Evolutionary conservation across 2,113 vertebrate genomes (phyloP).

Genomic region (Cinclus mexicanus): DNA sequence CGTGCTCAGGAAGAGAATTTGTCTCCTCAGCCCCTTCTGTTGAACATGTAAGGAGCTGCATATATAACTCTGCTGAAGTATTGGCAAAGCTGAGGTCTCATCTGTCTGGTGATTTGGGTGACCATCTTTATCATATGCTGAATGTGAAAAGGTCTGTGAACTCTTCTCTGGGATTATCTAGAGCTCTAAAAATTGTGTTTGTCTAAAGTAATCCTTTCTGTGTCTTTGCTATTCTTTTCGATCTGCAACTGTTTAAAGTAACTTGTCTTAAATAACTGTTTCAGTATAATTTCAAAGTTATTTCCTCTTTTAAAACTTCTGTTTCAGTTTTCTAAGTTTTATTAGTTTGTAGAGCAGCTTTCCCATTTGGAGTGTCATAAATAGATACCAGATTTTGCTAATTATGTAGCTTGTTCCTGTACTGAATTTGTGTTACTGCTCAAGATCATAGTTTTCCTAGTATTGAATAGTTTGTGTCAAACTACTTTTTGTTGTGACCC

Average conservation of each 20-base stretch:
- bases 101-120: background rate
- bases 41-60: background rate
- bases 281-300: background rate
- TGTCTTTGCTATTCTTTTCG: background rate
- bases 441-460: background rate
- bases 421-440: background rate
- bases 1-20: background rate
- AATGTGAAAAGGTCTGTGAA: background rate
- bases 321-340: background rate
- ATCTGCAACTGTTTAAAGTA: background rate
- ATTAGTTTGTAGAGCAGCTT: background rate
- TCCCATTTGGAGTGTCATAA: background rate
- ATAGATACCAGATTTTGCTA: background rate
- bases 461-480: background rate
- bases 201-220: background rate
- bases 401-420: background rate
- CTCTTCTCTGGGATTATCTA: background rate
- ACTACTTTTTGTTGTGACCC: background rate
- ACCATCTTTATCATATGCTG: background rate
- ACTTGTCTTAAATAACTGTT: background rate
- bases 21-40: background rate
- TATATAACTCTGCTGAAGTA: background rate
- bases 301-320: background rate
- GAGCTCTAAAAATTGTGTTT: background rate
- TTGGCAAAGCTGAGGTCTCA: background rate